A percentile compares a stretch with the other conserved stretches of the same genome.
phyloP scores from a whole-genome alignment of 2,888 invertebrate genomes.

The Chydorus sphaericus region DNA sequence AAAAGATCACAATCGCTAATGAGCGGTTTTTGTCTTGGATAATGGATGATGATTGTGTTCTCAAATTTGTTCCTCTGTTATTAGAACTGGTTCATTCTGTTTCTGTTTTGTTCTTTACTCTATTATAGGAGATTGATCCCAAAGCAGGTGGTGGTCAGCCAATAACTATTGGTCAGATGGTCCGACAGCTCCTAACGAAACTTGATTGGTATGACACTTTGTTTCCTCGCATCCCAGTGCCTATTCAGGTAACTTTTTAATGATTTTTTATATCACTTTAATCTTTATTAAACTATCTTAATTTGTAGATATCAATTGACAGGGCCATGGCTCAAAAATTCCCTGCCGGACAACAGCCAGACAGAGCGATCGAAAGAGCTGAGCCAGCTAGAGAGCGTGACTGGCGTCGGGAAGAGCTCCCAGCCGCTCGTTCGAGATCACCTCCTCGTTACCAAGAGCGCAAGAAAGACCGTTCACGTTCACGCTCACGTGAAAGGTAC shows the following conservation, averaged over 20 bases:
- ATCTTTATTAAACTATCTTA: constrained; percentile 1
- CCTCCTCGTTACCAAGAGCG: constrained; percentile 8
- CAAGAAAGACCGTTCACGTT: constrained; percentile 23
- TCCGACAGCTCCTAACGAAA: constrained; percentile 82
- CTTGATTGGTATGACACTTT: constrained; percentile 98
- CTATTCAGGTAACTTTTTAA: constrained; percentile 46
- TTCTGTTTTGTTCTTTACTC: constrained; percentile 2
- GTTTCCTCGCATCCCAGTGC: constrained; percentile 96
- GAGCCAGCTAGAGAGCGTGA: constrained; percentile 15
- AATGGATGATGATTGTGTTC: too few relatives aligned
- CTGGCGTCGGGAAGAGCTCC: constrained; percentile 9
- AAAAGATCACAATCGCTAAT: neutral
- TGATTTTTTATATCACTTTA: constrained; percentile 1
- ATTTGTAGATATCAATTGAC: constrained; percentile 66
- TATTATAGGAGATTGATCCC: constrained; percentile 72
- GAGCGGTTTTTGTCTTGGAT: constrained; percentile 4
- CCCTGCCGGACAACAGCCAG: constrained; percentile 26
- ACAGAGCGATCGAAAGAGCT: constrained; percentile 8
- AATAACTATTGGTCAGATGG: constrained; percentile 83
- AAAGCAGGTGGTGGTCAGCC: constrained; percentile 92
- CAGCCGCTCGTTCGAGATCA: constrained; percentile 1
- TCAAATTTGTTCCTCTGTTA: too few relatives aligned
- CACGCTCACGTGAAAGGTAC: constrained; percentile 21
- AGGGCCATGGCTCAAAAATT: constrained; percentile 48
- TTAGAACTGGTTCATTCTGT: neutral